Percentiles rank a stretch among this genome's conserved stretches.
phyloP scores from a whole-genome alignment of 1,140 invertebrate genomes.

The Drosophila mayri region DNA sequence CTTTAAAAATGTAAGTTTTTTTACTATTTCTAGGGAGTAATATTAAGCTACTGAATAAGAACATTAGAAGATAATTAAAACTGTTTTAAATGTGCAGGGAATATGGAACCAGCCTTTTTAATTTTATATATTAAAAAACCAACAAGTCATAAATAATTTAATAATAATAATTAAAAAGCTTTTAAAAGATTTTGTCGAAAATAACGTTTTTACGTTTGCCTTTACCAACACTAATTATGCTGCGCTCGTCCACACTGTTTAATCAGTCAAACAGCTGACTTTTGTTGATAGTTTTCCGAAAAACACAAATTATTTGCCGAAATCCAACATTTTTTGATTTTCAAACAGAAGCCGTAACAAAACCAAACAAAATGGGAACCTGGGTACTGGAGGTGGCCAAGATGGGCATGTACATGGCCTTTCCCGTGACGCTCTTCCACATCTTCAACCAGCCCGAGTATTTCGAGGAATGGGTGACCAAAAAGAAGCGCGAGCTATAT shows the following conservation, averaged over 20 bases:
- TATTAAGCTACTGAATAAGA: background rate
- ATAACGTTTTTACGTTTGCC: background rate
- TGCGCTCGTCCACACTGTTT: slow-evolving; percentile 30
- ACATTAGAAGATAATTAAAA: background rate
- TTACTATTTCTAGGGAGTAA: background rate
- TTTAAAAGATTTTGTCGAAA: background rate
- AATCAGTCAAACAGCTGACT: slow-evolving; percentile 43
- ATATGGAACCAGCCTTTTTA: background rate
- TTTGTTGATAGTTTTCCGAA: slow-evolving; percentile 58
- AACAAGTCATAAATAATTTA: background rate
- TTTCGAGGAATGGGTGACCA: slow-evolving; percentile 92
- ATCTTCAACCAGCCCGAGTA: slow-evolving; percentile 93
- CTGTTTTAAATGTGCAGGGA: background rate
- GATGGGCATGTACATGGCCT: slow-evolving; percentile 94
- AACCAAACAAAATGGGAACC: slow-evolving; percentile 86
- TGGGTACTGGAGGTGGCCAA: slow-evolving; percentile 93
- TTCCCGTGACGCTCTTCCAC: slow-evolving; percentile 93
- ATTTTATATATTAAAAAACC: background rate
- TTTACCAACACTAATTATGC: slow-evolving; percentile 7
- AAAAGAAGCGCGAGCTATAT: slow-evolving; percentile 89
- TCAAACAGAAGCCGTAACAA: background rate
- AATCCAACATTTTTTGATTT: slow-evolving; percentile 11
- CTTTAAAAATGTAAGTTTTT: background rate
- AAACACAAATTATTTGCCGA: slow-evolving; percentile 10
- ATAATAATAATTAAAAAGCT: too few relatives aligned